Base-by-base conservation (phyloP, 1,140 invertebrate genomes). In the Drosophila sproati region DNA sequence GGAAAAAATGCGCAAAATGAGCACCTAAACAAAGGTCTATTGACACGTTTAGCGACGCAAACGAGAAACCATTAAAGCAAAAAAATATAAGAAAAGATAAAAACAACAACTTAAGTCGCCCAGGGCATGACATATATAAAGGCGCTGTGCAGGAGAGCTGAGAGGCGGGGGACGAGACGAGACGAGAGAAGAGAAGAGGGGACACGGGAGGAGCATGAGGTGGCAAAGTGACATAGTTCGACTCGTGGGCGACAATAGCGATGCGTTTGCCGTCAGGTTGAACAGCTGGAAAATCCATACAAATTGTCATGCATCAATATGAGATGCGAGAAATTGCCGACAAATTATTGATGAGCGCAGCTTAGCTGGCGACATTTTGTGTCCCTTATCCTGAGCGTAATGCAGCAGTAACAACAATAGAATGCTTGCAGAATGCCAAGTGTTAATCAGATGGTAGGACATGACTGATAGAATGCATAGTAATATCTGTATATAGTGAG, bases 261-360 rank as follows among this genome's bases (percentile, higher is more conserved):
- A 56, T 56, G 32, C 51, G 51, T 54, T 54, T 35, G 32, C 20
- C 55, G 35, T 29, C 52, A 55, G 39, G 55, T 57, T 68, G 50
- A 70, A 78, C 61, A 51, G 60, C 59, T 55, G 51, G 43, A 71
- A 82, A 82, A 87, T 80, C 73, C 67, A 66, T 73, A 89, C 70
- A 88, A 88, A 88, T 88, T 73, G 77, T 67, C 61, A 12, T 68
- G 60, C 79, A 87, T 88, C 70, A 82, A 87, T 82, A 83, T 88
- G 64, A 34, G 62, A 75, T 69, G 74, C 69, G 37, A 51, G 59
- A 83, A 77, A 74, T 80, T 77, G 64, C 63, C 70, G 47, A 54
- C 59, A 62, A 77, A 83, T 83, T 82, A 88, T 87, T 88, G 79
- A 88, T 83, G 80, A 72, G 64, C 31, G 34, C 5, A 66, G 69